These are phyloP conservation scores for Poeciliopsis turneri DNA, from an alignment of 2,797 vertebrate genomes.

Conservation along the genomic window DNA sequence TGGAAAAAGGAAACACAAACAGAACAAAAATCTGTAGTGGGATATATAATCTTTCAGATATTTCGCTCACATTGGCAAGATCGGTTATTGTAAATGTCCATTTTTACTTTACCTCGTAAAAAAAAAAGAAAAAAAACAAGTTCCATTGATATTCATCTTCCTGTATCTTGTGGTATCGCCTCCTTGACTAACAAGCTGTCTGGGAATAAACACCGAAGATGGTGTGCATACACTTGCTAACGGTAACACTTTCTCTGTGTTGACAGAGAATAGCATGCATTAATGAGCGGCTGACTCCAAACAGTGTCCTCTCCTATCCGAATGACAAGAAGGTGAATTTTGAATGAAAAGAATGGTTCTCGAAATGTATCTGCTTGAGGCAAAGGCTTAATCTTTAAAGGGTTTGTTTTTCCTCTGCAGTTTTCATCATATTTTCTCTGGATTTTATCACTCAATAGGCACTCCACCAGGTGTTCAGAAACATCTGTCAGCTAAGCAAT, in stretches of 20 bases:
- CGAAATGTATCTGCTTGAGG: constrained; percentile 1
- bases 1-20: not conserved
- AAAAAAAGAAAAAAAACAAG: not conserved
- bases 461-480: constrained; percentile 4
- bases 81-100: not conserved
- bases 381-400: constrained; percentile 16
- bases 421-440: constrained; percentile 1
- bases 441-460: constrained; percentile 20
- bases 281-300: constrained; percentile 12
- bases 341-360: constrained; percentile 8
- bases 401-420: constrained; percentile 16
- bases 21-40: not conserved
- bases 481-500: constrained; percentile 7
- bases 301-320: not conserved
- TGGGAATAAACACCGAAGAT: not conserved
- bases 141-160: not conserved
- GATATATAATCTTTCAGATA: not conserved
- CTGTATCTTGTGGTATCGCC: not conserved
- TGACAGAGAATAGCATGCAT: not conserved
- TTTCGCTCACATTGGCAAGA: not conserved
- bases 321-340: constrained; percentile 11
- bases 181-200: constrained; percentile 5
- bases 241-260: not conserved
- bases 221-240: not conserved
- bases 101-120: not conserved